Percentiles rank a stretch among this genome's conserved stretches.
Evolutionary conservation across 2,888 invertebrate genomes (phyloP).

Genomic region (Eupelmus urozonus): DNA sequence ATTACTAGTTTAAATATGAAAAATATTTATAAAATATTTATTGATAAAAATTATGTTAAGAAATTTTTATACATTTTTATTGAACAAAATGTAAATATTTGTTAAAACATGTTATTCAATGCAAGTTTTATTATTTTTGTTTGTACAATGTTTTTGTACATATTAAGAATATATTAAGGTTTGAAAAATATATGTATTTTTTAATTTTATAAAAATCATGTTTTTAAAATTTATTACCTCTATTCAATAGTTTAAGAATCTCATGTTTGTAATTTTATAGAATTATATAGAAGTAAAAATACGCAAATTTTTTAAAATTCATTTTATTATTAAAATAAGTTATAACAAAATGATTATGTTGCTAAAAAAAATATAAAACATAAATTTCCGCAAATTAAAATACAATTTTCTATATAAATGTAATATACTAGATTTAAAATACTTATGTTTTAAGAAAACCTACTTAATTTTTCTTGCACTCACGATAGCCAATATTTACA

Average conservation of each 20-base stretch:
- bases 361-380: too few relatives aligned
- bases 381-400: too few relatives aligned
- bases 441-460: too few relatives aligned
- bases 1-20: constrained; percentile 35
- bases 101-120: constrained; percentile 42
- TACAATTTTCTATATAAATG: too few relatives aligned
- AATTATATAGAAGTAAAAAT: too few relatives aligned
- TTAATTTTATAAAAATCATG: constrained; percentile 48
- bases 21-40: constrained; percentile 54
- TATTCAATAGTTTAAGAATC: neutral
- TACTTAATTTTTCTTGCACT: neutral
- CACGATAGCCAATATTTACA: constrained; percentile 49
- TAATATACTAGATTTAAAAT: too few relatives aligned
- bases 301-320: neutral
- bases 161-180: constrained; percentile 40
- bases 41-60: constrained; percentile 38
- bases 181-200: constrained; percentile 52
- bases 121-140: constrained; percentile 33
- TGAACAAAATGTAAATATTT: constrained; percentile 55
- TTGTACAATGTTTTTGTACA: constrained; percentile 51
- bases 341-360: neutral
- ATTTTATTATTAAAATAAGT: neutral
- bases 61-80: constrained; percentile 53
- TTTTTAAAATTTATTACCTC: constrained; percentile 23
- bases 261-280: neutral